Conservation (phyloP, 1,140 invertebrate genomes). For the Parasteatoda tepidariorum region DNA sequence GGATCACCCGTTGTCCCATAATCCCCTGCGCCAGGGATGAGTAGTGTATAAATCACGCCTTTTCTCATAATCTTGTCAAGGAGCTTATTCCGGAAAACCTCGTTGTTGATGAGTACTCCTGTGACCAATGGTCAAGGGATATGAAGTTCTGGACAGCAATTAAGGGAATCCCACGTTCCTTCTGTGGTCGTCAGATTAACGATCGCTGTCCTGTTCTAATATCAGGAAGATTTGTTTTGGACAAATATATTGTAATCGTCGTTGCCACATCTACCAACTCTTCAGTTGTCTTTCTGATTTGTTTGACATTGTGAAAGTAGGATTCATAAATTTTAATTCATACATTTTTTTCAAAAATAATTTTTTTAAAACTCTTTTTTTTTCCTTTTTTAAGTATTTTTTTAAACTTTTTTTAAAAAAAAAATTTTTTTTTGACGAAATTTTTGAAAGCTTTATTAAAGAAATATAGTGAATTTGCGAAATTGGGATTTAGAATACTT, state of each 20-base stretch:
- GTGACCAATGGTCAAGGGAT: conserved; percentile 15
- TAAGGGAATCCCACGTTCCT: neutral
- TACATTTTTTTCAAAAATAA: no score
- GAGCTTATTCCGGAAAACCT: conserved; percentile 32
- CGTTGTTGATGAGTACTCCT: conserved; percentile 42
- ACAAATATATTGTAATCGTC: neutral
- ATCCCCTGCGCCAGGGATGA: conserved; percentile 52
- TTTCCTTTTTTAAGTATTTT: no score
- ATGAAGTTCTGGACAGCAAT: conserved; percentile 14
- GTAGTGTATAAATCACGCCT: conserved; percentile 54
- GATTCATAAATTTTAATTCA: no score
- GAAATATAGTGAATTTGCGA: no score
- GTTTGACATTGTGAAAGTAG: no score
- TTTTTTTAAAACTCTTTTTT: no score
- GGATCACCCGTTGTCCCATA: conserved; percentile 21
- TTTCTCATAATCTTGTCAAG: conserved; percentile 61
- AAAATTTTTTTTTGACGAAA: no score
- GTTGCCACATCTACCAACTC: neutral
- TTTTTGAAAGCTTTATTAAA: no score
- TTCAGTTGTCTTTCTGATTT: no score
- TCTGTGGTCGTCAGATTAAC: neutral
- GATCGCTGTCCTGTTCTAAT: neutral
- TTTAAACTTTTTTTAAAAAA: no score
- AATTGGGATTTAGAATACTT: no score
- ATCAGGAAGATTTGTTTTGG: neutral